Evolutionary conservation across 2,888 invertebrate genomes (phyloP), one percentile per base, ranked within the genome.

Genomic region (Urechis unicinctus): DNA sequence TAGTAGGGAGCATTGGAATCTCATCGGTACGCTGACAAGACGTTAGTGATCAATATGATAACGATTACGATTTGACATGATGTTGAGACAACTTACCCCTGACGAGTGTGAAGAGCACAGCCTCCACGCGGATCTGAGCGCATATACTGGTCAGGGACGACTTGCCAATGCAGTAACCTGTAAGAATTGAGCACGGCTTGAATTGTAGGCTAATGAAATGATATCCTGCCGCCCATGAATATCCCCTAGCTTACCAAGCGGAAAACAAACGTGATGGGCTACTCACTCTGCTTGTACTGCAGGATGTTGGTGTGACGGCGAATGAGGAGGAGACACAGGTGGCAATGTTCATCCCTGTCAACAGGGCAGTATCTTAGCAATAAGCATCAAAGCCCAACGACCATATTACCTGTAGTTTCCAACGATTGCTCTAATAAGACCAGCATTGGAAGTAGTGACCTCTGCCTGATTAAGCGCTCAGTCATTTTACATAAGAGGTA

Each of bases 221-320:
- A 50, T 22, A 42, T 42, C 5, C 28, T 42, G 21, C 28, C 31
- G n/a, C 3, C 5, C 6, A 29, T 47, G n/a, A 48, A 30, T 17
- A 9, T 45, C 13, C 21, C 45, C 22, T 21, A 49, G n/a, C 21
- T 50, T 6, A 24, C 41, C 22, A 42, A 41, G n/a, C 41, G n/a
- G 42, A 1, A 6, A 17, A 53, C 46, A 26, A 52, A 28, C 17
- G 29, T 6, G 30, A 22, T 17, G 17, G 13, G 2, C 5, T 66
- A 89, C 93, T 91, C 83, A 94, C 94, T 93, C 84, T 93, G 92
- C 86, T 94, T 94, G 83, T 92, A 94, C 80, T 94, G 93, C 63
- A 94, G 84, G 68, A 94, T 91, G 82, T 94, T 94, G 75, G 86
- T 85, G 81, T 94, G 93, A 80, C 91, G 91, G 80, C 91, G 91